Percentiles rank a stretch among this genome's conserved stretches.
phyloP scores from a whole-genome alignment of 2,113 vertebrate genomes.

The Prolemur simus region DNA sequence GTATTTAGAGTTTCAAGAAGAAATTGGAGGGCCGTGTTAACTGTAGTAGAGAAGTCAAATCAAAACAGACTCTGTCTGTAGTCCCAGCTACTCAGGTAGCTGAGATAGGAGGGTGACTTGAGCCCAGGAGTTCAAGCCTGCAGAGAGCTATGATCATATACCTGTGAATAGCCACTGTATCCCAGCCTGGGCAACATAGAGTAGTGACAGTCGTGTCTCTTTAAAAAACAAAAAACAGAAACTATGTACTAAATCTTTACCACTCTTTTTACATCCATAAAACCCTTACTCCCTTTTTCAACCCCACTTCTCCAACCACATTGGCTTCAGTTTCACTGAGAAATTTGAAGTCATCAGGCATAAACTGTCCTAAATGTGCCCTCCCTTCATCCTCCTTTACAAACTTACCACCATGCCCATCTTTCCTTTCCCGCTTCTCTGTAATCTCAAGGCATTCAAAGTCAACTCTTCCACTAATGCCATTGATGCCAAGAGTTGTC shows the following conservation, averaged over 20 bases:
- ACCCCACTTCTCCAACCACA: neutral
- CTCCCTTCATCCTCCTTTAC: neutral
- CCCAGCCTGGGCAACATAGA: neutral
- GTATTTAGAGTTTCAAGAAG: neutral
- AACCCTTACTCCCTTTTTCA: neutral
- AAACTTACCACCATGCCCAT: neutral
- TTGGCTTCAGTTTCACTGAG: neutral
- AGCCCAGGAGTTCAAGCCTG: neutral
- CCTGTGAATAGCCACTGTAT: neutral
- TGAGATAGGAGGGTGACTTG: neutral
- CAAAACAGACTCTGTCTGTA: neutral
- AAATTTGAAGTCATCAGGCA: neutral
- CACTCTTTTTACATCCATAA: neutral
- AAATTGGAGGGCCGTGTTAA: neutral
- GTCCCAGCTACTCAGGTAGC: neutral
- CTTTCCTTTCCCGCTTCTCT: neutral
- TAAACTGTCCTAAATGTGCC: neutral
- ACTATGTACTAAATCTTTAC: neutral
- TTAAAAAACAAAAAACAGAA: neutral
- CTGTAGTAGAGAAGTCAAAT: neutral
- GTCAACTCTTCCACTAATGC: neutral
- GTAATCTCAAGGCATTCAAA: neutral
- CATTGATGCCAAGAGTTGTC: neutral
- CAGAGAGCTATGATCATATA: neutral
- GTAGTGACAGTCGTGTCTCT: neutral